Evolutionary conservation across 1,140 invertebrate species (phyloP).

Genomic region (Caenorhabditis remanei): DNA sequence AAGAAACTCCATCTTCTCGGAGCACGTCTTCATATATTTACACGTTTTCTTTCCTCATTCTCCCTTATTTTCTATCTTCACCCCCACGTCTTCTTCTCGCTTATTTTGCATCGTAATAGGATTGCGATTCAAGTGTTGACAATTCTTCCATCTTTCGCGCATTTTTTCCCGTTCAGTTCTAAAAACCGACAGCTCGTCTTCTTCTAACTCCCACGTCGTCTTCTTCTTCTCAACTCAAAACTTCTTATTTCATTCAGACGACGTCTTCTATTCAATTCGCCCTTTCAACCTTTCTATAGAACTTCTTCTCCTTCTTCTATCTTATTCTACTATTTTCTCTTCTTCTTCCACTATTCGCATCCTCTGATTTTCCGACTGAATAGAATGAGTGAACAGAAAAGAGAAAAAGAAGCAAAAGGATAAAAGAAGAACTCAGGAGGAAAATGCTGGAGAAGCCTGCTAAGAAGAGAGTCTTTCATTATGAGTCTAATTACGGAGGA

Average conservation of each 20-base stretch:
- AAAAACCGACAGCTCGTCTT: background rate
- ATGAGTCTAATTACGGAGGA: background rate
- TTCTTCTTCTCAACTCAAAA: background rate
- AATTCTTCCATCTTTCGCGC: slow-evolving; percentile 16
- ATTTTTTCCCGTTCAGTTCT: slow-evolving; percentile 29
- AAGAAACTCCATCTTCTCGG: slow-evolving; percentile 17
- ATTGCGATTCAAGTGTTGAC: slow-evolving; percentile 51
- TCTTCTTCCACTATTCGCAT: background rate
- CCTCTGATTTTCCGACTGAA: slow-evolving; percentile 46
- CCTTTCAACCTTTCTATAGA: slow-evolving; percentile 36
- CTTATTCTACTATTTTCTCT: background rate
- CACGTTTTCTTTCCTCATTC: slow-evolving; percentile 28
- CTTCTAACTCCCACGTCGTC: background rate
- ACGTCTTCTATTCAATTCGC: slow-evolving; percentile 20
- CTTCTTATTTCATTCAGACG: background rate
- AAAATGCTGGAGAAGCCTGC: slow-evolving; percentile 7
- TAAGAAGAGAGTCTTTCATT: background rate
- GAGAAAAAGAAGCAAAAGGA: background rate
- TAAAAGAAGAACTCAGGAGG: slow-evolving; percentile 7
- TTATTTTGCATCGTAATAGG: slow-evolving; percentile 49
- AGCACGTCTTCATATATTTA: slow-evolving; percentile 25
- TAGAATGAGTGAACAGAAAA: slow-evolving; percentile 18
- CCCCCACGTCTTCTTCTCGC: slow-evolving; percentile 14
- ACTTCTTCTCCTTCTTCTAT: slow-evolving; percentile 9
- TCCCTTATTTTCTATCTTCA: background rate